These are phyloP conservation scores for Agriopis marginaria DNA, from an alignment of 2,888 invertebrate species.

Conservation along the genomic window DNA sequence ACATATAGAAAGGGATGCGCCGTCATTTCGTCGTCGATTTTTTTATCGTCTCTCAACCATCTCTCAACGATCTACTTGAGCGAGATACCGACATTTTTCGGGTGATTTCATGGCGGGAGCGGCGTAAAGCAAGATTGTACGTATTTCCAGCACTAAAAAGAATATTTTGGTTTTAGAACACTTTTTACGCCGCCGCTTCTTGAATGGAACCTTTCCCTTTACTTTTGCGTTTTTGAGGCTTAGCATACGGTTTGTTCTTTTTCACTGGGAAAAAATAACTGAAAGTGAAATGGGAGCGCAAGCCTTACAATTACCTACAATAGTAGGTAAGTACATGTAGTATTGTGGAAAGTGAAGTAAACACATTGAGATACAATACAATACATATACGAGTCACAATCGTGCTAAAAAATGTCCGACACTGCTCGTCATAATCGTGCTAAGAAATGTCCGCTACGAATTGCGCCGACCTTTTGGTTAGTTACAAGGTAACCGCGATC, in stretches of 20 bases:
- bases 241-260: neutral
- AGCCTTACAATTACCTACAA: no score
- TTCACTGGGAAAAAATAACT: neutral
- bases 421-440: no score
- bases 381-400: no score
- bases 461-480: no score
- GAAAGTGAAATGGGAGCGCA: no score
- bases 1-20: slow-evolving; percentile 51
- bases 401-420: no score
- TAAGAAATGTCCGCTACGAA: no score
- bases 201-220: slow-evolving; percentile 9
- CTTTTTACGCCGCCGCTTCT: slow-evolving; percentile 3
- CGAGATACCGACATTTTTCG: slow-evolving; percentile 54
- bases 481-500: no score
- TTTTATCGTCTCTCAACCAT: slow-evolving; percentile 51
- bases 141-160: slow-evolving; percentile 25
- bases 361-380: no score
- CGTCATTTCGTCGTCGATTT: slow-evolving; percentile 55
- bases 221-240: neutral
- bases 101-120: slow-evolving; percentile 52
- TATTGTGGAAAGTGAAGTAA: no score
- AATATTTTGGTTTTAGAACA: slow-evolving; percentile 29
- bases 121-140: slow-evolving; percentile 30
- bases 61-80: slow-evolving; percentile 40
- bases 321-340: no score